Conservation (phyloP, 2,888 invertebrate genomes). For the Drosophila mimica region DNA sequence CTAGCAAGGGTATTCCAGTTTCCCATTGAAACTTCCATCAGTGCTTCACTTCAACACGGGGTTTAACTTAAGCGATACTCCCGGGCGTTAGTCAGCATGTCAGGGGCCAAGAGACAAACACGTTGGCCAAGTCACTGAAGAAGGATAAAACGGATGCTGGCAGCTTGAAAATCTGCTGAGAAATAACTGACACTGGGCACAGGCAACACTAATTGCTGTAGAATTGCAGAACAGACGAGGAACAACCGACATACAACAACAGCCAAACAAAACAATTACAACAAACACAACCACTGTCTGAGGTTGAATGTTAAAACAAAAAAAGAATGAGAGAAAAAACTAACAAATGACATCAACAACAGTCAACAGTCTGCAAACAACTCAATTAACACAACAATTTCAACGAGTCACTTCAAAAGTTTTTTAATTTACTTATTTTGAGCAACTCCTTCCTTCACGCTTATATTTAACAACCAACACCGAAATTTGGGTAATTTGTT, state of each 20-base stretch:
- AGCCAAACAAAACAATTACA: conserved; percentile 32
- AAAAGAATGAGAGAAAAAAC: conserved; percentile 11
- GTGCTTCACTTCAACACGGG: neutral
- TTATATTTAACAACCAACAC: neutral
- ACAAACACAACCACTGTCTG: conserved; percentile 28
- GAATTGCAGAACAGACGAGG: conserved; percentile 55
- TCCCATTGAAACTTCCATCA: neutral
- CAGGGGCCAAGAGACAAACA: conserved; percentile 1
- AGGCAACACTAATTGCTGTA: conserved; percentile 73
- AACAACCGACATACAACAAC: conserved; percentile 43
- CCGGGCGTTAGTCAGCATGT: conserved; percentile 52
- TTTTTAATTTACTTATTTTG: conserved; percentile 15
- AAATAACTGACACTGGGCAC: conserved; percentile 64
- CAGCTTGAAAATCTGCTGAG: conserved; percentile 52
- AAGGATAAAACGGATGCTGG: conserved; percentile 31
- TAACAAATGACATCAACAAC: conserved; percentile 29
- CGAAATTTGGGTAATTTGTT: neutral
- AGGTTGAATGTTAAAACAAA: neutral
- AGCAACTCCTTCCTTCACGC: conserved; percentile 7
- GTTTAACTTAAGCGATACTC: conserved; percentile 31
- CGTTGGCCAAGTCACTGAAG: conserved; percentile 12
- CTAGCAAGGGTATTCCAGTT: conserved; percentile 12
- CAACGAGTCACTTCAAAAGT: conserved; percentile 35
- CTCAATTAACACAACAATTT: conserved; percentile 68
- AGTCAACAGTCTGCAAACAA: conserved; percentile 43